Conservation (phyloP, 2,888 invertebrate genomes). For the Chirona hameri region DNA sequence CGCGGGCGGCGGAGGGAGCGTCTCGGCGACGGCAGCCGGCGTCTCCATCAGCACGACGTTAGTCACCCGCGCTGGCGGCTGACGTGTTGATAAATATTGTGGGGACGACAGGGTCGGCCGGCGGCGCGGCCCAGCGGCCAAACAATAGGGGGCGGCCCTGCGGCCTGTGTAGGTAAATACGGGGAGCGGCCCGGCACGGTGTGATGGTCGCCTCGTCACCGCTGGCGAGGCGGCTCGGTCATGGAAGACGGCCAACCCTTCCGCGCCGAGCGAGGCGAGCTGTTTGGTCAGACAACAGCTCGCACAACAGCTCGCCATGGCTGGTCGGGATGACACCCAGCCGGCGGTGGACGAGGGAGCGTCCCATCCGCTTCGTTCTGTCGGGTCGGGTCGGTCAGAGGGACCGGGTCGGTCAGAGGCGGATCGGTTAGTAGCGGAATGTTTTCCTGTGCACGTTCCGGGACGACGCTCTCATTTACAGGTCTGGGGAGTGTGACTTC, state of each 20-base stretch:
- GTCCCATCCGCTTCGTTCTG: too few species aligned
- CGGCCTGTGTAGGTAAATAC: neutral
- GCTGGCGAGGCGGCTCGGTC: neutral
- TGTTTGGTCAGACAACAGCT: neutral
- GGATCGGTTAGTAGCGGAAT: too few species aligned
- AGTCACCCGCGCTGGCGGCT: neutral
- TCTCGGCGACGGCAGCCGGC: neutral
- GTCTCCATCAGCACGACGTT: neutral
- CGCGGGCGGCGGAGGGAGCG: too few species aligned
- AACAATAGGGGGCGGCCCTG: conserved; percentile 2
- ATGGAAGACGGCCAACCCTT: conserved; percentile 22
- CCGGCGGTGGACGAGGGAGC: neutral
- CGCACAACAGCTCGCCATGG: too few species aligned
- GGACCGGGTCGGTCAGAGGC: neutral
- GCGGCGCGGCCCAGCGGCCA: neutral
- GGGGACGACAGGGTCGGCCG: conserved; percentile 1
- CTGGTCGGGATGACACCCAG: neutral
- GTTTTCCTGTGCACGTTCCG: too few species aligned
- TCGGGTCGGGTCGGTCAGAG: neutral
- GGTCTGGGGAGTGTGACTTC: too few species aligned
- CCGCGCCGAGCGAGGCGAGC: neutral
- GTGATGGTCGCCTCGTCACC: neutral
- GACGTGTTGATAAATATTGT: conserved; percentile 22
- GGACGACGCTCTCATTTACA: too few species aligned
- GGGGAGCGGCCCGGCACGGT: neutral